These are phyloP conservation scores for Macrobrachium rosenbergii DNA, from an alignment of 1,140 invertebrate species.

Conservation along the genomic window DNA sequence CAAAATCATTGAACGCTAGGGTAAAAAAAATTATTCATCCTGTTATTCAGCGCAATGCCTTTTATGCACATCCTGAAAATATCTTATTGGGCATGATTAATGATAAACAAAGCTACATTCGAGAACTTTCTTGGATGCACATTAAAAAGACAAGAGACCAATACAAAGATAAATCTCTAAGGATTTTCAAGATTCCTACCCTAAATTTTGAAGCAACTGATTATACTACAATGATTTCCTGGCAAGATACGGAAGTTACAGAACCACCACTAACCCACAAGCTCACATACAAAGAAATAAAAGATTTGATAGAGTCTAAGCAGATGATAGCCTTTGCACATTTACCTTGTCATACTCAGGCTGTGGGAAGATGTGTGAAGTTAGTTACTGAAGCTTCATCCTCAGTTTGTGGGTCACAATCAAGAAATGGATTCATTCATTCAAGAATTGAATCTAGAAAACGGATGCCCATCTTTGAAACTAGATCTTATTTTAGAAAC, in stretches of 20 bases:
- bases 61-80: slow-evolving; percentile 3
- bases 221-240: slow-evolving; percentile 16
- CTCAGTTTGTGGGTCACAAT: not conserved
- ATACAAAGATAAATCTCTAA: not conserved
- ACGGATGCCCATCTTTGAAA: slow-evolving; percentile 1
- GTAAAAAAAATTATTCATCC: not conserved
- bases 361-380: slow-evolving; percentile 4
- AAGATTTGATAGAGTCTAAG: not conserved
- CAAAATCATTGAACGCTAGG: not conserved
- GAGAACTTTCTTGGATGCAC: not conserved
- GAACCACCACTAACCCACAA: slow-evolving; percentile 5
- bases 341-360: not conserved
- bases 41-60: slow-evolving; percentile 15
- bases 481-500: not conserved
- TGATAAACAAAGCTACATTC: not conserved
- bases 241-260: slow-evolving; percentile 13
- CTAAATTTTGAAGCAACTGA: slow-evolving; percentile 25
- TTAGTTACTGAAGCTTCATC: slow-evolving; percentile 21
- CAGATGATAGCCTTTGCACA: not conserved
- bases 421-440: not conserved
- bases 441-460: slow-evolving; percentile 26
- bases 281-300: not conserved
- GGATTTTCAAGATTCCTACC: slow-evolving; percentile 8
- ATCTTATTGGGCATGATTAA: slow-evolving; percentile 17
- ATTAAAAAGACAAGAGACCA: slow-evolving; percentile 24